phyloP scores from a whole-genome alignment of 2,888 invertebrate genomes.

The Pediacus dermestoides region DNA sequence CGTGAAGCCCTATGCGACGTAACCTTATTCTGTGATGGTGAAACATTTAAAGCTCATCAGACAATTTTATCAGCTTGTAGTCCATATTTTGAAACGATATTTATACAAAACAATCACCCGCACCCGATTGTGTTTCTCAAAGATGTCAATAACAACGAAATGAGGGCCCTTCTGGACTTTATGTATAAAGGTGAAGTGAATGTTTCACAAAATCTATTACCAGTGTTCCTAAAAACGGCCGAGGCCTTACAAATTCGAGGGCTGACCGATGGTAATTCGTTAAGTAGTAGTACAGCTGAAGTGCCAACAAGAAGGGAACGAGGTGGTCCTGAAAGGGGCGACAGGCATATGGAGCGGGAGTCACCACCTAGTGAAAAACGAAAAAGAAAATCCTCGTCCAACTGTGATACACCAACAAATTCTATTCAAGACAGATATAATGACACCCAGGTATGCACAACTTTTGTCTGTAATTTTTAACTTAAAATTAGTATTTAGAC shows the following conservation, averaged over 20 bases:
- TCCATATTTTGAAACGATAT: conserved; percentile 90
- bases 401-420: conserved; percentile 61
- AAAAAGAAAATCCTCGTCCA: conserved; percentile 64
- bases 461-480: conserved; percentile 2
- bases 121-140: conserved; percentile 90
- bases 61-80: conserved; percentile 91
- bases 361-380: conserved; percentile 56
- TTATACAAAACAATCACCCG: conserved; percentile 83
- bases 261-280: conserved; percentile 78
- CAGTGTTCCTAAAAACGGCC: conserved; percentile 87
- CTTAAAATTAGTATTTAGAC: no score
- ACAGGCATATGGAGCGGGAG: conserved; percentile 41
- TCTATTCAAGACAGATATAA: conserved; percentile 62
- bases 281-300: conserved; percentile 41
- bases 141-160: conserved; percentile 86
- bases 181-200: conserved; percentile 83
- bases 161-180: conserved; percentile 85
- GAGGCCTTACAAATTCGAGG: conserved; percentile 88
- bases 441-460: conserved; percentile 61
- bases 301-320: conserved; percentile 37
- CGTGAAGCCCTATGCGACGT: conserved; percentile 90
- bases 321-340: no score
- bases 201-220: conserved; percentile 86
- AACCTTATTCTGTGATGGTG: conserved; percentile 87
- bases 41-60: conserved; percentile 89